Percentiles rank a stretch among this genome's conserved stretches.
Conservation (phyloP, 2,888 invertebrate genomes). For the Hyposoter didymator region DNA sequence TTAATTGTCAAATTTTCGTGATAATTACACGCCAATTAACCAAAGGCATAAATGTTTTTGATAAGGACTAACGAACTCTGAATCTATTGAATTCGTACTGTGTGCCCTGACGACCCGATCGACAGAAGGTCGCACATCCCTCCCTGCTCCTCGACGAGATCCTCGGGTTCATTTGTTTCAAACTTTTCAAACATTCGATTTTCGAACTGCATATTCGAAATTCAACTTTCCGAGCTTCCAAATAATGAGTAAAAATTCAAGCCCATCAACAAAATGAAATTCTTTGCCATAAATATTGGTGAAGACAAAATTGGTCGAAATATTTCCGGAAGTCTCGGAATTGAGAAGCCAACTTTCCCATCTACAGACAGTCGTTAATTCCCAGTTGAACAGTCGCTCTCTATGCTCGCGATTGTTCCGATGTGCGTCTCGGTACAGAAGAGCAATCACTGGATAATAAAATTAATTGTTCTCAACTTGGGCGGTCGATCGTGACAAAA, state of each 20-base stretch:
- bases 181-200: background rate
- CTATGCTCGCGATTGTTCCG: conserved; percentile 24
- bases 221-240: background rate
- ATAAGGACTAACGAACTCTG: background rate
- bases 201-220: background rate
- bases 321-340: conserved; percentile 19
- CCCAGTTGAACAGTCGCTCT: conserved; percentile 44
- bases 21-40: background rate
- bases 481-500: conserved; percentile 68
- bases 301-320: background rate
- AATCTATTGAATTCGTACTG: background rate
- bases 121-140: background rate
- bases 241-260: no score
- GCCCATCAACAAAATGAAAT: background rate
- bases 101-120: background rate
- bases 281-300: background rate
- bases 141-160: background rate
- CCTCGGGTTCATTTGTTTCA: background rate
- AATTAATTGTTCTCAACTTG: conserved; percentile 78
- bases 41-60: background rate
- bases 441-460: conserved; percentile 37
- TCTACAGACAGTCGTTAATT: conserved; percentile 1
- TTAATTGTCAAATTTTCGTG: background rate
- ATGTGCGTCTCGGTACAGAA: conserved; percentile 42
- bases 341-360: conserved; percentile 10